These are phyloP conservation scores for Thalassarche chlororhynchos DNA, from an alignment of 2,113 vertebrate species.

Conservation along the genomic window DNA sequence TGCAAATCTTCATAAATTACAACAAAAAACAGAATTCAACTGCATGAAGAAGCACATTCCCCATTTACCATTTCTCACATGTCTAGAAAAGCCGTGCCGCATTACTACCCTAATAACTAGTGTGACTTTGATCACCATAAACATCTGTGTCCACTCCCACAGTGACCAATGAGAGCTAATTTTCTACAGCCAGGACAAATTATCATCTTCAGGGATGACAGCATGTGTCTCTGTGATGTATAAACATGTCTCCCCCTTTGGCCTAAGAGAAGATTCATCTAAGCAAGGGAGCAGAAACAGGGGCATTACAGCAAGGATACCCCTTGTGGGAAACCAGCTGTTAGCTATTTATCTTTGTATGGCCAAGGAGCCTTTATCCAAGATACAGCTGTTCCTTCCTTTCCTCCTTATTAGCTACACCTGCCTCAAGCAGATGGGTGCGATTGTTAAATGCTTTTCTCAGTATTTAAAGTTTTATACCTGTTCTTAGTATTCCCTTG, in stretches of 20 bases:
- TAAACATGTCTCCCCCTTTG: conserved; percentile 71
- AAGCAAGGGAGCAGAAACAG: conserved; percentile 49
- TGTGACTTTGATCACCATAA: conserved; percentile 63
- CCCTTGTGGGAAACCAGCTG: conserved; percentile 84
- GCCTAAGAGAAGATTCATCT: conserved; percentile 53
- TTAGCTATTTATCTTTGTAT: conserved; percentile 84
- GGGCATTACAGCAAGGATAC: conserved; percentile 64
- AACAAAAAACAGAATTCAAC: neutral
- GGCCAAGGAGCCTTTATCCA: conserved; percentile 75
- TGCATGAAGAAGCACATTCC: neutral
- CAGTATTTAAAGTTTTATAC: conserved; percentile 28
- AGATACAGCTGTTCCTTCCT: conserved; percentile 76
- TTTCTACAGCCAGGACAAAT: conserved; percentile 65
- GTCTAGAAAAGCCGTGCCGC: neutral
- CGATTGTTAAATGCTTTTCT: conserved; percentile 44
- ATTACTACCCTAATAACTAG: conserved; percentile 10
- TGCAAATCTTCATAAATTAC: neutral
- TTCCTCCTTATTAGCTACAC: conserved; percentile 76
- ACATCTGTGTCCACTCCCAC: conserved; percentile 75
- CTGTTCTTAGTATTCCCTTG: neutral
- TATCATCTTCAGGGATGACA: conserved; percentile 70
- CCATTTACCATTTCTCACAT: neutral
- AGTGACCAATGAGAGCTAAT: conserved; percentile 70
- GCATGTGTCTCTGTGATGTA: conserved; percentile 73
- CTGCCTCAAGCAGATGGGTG: conserved; percentile 58